Conservation (phyloP, 1,140 invertebrate genomes). For the Lepeophtheirus salmonis region DNA sequence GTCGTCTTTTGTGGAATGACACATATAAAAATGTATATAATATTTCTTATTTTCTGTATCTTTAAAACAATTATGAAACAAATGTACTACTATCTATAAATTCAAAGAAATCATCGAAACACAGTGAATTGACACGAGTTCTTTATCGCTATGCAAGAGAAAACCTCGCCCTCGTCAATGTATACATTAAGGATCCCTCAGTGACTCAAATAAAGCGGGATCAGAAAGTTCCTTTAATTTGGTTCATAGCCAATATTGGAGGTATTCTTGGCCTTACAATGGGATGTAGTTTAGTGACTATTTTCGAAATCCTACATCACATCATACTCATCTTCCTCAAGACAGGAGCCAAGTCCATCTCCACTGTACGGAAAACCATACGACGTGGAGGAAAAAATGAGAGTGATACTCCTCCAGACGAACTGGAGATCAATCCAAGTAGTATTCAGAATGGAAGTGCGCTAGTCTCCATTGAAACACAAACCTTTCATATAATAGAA, state of each 20-base stretch:
- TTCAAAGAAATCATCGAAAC: no score
- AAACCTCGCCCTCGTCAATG: slow-evolving; percentile 12
- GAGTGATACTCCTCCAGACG: neutral
- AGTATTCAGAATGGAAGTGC: neutral
- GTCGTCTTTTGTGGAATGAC: no score
- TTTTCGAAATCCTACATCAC: slow-evolving; percentile 9
- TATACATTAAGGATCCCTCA: slow-evolving; percentile 5
- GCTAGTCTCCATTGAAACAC: neutral
- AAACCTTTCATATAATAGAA: no score
- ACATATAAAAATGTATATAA: no score
- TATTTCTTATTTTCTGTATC: no score
- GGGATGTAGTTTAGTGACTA: slow-evolving; percentile 1
- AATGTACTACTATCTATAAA: no score
- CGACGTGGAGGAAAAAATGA: neutral
- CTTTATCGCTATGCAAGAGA: neutral
- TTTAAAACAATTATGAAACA: no score
- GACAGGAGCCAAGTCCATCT: neutral
- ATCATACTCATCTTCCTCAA: neutral
- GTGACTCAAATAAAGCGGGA: slow-evolving; percentile 8
- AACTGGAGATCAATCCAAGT: neutral
- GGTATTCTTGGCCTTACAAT: slow-evolving; percentile 12
- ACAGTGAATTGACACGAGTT: neutral
- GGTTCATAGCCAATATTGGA: slow-evolving; percentile 11
- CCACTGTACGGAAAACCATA: neutral
- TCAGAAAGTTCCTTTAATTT: slow-evolving; percentile 15